phyloP scores from a whole-genome alignment of 2,888 invertebrate genomes.

The Callimorpha dominula region DNA sequence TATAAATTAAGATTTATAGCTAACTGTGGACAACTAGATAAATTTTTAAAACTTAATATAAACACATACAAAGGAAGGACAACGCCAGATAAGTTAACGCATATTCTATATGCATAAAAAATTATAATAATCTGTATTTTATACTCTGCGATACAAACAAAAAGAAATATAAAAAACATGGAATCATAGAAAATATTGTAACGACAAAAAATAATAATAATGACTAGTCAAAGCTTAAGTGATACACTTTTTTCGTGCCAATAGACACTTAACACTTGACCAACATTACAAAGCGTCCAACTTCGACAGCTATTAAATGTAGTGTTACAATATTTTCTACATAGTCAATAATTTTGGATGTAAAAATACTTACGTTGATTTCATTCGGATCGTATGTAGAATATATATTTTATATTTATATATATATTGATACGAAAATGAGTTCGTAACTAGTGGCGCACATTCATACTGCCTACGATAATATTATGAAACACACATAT shows the following conservation, averaged over 20 bases:
- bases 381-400: conserved; percentile 5
- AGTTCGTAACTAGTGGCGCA: conserved; percentile 4
- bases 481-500: conserved; percentile 2
- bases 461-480: background rate
- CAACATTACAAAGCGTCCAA: background rate
- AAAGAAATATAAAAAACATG: conserved; percentile 24
- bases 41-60: conserved; percentile 50
- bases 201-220: conserved; percentile 11
- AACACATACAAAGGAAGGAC: conserved; percentile 24
- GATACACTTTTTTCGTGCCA: background rate
- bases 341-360: background rate
- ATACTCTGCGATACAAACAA: conserved; percentile 38
- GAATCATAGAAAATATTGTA: conserved; percentile 30
- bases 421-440: background rate
- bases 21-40: conserved; percentile 39
- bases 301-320: background rate
- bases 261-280: background rate
- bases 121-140: conserved; percentile 53
- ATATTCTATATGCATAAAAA: conserved; percentile 43
- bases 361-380: conserved; percentile 11
- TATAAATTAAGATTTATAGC: conserved; percentile 17
- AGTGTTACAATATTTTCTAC: conserved; percentile 16
- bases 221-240: background rate
- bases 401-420: background rate
- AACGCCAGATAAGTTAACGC: conserved; percentile 31